Evolutionary conservation across 1,140 invertebrate genomes (phyloP).

Genomic region (Cherax quadricarinatus): DNA sequence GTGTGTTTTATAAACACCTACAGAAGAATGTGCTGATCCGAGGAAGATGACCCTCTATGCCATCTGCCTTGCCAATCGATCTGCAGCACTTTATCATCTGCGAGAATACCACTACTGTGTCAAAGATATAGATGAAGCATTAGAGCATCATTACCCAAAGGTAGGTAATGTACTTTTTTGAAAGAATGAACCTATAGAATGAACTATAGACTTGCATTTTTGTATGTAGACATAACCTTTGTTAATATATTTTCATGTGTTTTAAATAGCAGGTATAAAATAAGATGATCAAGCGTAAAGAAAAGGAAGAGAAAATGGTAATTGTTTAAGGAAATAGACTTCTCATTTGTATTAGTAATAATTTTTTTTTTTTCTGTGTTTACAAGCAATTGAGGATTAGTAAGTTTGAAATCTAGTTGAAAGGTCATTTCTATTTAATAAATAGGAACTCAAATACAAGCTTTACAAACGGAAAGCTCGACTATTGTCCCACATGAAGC

Average conservation of each 20-base stretch:
- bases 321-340: no score
- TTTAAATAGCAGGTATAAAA: no score
- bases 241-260: no score
- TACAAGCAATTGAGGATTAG: not conserved
- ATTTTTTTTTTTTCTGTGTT: not conserved
- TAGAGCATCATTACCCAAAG: slow-evolving; percentile 78
- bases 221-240: no score
- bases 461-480: slow-evolving; percentile 86
- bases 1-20: not conserved
- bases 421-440: not conserved
- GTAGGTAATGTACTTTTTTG: not conserved
- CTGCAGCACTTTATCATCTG: slow-evolving; percentile 90
- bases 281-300: no score
- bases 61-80: slow-evolving; percentile 90
- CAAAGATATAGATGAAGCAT: slow-evolving; percentile 84
- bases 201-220: not conserved
- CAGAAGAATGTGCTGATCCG: slow-evolving; percentile 72
- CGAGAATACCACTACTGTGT: slow-evolving; percentile 83
- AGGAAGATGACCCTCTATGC: slow-evolving; percentile 76
- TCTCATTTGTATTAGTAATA: no score
- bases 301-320: no score
- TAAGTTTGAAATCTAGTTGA: not conserved
- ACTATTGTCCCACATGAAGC: slow-evolving; percentile 85
- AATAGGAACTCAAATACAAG: slow-evolving; percentile 84
- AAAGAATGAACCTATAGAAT: not conserved